Evolutionary conservation across 35 echinoderm and acorn worm genomes (phyloP).

Genomic region (Amphiura filiformis): DNA sequence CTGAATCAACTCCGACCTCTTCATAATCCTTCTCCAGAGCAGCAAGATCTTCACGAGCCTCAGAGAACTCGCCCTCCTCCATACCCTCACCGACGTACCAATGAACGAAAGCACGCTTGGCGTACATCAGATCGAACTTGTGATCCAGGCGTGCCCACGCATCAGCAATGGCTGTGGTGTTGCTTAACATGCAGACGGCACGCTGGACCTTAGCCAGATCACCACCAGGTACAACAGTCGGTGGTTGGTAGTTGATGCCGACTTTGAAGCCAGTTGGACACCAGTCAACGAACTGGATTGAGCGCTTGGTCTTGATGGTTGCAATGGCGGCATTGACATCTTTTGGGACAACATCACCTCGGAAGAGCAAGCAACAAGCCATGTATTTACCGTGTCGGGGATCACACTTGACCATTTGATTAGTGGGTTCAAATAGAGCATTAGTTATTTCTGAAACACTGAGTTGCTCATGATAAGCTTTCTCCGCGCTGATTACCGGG

Average conservation of each 20-base stretch:
- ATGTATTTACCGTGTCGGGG: conserved; percentile 65
- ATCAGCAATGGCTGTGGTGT: conserved; percentile 66
- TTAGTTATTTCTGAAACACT: too few species aligned
- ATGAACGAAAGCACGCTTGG: conserved; percentile 76
- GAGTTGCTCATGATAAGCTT: too few species aligned
- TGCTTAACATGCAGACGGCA: conserved; percentile 74
- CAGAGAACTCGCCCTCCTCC: conserved; percentile 76
- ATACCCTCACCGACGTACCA: conserved; percentile 76
- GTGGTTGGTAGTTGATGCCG: conserved; percentile 71
- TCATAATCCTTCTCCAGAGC: conserved; percentile 44
- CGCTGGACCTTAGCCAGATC: conserved; percentile 76
- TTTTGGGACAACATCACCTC: conserved; percentile 61
- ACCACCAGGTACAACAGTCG: conserved; percentile 64
- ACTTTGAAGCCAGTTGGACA: conserved; percentile 77
- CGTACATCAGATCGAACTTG: conserved; percentile 74
- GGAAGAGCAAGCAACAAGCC: conserved; percentile 47
- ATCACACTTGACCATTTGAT: conserved; percentile 60
- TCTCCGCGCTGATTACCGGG: too few species aligned
- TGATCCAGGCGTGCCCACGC: conserved; percentile 67
- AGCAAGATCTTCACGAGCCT: conserved; percentile 65
- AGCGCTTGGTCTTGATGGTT: conserved; percentile 65
- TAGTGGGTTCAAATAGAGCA: too few species aligned
- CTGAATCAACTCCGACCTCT: too few species aligned
- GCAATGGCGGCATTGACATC: conserved; percentile 52
- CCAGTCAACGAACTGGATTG: conserved; percentile 71